Conservation (phyloP, 2,888 invertebrate genomes). For the Cepaea hortensis region DNA sequence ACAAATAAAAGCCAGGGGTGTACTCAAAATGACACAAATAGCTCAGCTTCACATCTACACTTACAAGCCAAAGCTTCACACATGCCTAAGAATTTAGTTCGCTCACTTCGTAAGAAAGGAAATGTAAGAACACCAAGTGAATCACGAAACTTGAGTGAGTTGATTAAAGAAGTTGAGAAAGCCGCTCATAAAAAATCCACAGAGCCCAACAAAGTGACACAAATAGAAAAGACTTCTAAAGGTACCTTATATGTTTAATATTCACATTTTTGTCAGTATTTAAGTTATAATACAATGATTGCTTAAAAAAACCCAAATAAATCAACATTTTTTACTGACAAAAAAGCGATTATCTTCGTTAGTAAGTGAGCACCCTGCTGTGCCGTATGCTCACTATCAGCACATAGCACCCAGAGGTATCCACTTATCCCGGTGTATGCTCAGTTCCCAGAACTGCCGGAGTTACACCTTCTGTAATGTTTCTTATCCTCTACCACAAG, state of each 20-base stretch:
- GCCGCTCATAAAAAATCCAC: conserved; percentile 2
- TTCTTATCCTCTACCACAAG: too few species aligned
- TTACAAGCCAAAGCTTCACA: background rate
- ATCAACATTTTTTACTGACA: too few species aligned
- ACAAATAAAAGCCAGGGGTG: background rate
- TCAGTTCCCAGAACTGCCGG: too few species aligned
- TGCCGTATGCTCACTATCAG: too few species aligned
- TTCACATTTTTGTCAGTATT: too few species aligned
- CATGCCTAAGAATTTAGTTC: background rate
- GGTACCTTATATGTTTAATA: background rate
- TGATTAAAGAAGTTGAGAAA: conserved; percentile 5
- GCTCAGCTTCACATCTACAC: background rate
- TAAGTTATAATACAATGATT: too few species aligned
- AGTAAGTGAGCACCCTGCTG: too few species aligned
- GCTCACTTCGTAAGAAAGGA: background rate
- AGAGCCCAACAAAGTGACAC: background rate
- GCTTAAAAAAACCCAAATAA: too few species aligned
- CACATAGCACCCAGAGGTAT: too few species aligned
- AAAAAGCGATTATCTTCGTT: too few species aligned
- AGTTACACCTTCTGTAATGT: too few species aligned
- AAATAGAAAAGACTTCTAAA: background rate
- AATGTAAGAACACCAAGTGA: background rate
- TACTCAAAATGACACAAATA: background rate
- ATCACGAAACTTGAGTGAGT: background rate
- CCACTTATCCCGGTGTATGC: too few species aligned